Conservation (phyloP, 2,888 invertebrate genomes). For the Cosmia trapezina region DNA sequence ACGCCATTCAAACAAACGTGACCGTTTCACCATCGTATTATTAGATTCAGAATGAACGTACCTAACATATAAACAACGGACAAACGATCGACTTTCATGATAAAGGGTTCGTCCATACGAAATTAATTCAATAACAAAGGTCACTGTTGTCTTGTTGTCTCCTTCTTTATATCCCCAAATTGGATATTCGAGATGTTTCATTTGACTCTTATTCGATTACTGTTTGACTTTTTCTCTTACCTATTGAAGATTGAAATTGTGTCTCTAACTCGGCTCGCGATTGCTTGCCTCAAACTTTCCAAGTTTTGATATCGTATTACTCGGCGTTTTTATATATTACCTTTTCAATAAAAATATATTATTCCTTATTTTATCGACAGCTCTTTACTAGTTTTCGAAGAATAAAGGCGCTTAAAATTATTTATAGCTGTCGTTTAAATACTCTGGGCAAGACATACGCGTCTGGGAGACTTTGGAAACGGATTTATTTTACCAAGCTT, state of each 20-base stretch:
- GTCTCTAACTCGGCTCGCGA: conserved; percentile 48
- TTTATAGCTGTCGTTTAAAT: conserved; percentile 51
- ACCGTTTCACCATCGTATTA: conserved; percentile 80
- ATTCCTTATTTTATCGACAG: conserved; percentile 55
- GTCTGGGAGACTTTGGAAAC: conserved; percentile 18
- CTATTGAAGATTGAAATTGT: conserved; percentile 62
- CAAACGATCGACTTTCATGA: conserved; percentile 83
- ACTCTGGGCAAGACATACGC: conserved; percentile 35
- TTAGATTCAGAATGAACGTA: conserved; percentile 82
- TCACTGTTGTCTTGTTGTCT: conserved; percentile 77
- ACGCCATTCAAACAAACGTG: conserved; percentile 72
- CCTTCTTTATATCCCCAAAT: conserved; percentile 69
- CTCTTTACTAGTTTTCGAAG: conserved; percentile 40
- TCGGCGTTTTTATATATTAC: conserved; percentile 57
- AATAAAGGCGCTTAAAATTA: conserved; percentile 46
- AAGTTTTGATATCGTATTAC: conserved; percentile 59
- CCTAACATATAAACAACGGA: conserved; percentile 80
- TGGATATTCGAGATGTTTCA: conserved; percentile 54
- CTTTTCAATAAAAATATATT: conserved; percentile 55
- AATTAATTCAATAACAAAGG: conserved; percentile 85
- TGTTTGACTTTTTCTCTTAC: conserved; percentile 51
- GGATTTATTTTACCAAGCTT: conserved; percentile 19
- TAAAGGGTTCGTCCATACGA: conserved; percentile 81
- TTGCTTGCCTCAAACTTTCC: conserved; percentile 50
- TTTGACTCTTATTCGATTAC: conserved; percentile 49